A percentile compares a stretch with the other conserved stretches of the same genome.
These are phyloP conservation scores for Pseudochirops corinnae DNA, from an alignment of 2,797 vertebrate genomes.

Conservation along the genomic window DNA sequence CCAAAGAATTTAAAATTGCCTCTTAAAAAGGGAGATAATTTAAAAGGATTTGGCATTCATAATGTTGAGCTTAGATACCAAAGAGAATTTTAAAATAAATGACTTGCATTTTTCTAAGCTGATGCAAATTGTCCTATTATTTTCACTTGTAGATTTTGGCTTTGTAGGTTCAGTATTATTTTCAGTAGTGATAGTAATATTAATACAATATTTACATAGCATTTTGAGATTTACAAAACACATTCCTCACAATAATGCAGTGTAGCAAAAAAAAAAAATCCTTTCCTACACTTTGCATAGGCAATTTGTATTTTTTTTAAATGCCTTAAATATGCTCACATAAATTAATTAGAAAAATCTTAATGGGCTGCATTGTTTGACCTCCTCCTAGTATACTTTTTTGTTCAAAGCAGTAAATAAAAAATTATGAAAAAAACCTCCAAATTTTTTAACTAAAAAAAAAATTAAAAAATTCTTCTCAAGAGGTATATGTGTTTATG, in stretches of 20 bases:
- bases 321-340: background rate
- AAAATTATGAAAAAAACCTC: background rate
- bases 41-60: slow-evolving; percentile 65
- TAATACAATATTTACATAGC: background rate
- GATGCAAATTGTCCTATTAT: slow-evolving; percentile 17
- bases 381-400: background rate
- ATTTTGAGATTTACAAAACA: background rate
- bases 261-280: background rate
- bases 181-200: background rate
- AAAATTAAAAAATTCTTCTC: background rate
- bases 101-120: slow-evolving; percentile 58
- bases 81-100: slow-evolving; percentile 60
- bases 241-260: background rate
- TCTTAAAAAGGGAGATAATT: slow-evolving; percentile 57
- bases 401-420: background rate
- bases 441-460: background rate
- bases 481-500: background rate
- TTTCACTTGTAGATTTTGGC: background rate
- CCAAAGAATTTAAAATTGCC: slow-evolving; percentile 67
- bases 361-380: background rate
- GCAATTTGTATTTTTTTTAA: slow-evolving; percentile 7
- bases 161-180: background rate
- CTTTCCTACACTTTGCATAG: slow-evolving; percentile 40
- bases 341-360: slow-evolving; percentile 25
- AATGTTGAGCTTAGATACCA: slow-evolving; percentile 64